These are phyloP conservation scores for Microctonus aethiopoides DNA, from an alignment of 2,888 invertebrate genomes.

Conservation along the genomic window DNA sequence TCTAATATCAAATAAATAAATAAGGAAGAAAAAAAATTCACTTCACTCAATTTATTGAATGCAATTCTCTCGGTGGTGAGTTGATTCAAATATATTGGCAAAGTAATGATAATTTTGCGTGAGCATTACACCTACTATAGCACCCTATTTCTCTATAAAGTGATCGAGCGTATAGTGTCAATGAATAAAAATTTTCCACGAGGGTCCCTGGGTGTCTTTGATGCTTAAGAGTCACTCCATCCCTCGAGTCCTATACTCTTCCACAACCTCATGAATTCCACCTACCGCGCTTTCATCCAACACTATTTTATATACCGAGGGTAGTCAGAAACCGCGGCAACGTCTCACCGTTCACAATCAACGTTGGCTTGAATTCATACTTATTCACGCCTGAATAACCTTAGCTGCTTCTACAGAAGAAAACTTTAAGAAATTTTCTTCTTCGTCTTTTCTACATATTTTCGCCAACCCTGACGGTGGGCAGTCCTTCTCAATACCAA, in stretches of 20 bases:
- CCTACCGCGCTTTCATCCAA: slow-evolving; percentile 31
- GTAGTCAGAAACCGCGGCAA: slow-evolving; percentile 23
- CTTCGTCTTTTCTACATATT: slow-evolving; percentile 22
- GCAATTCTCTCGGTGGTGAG: not conserved
- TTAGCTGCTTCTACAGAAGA: slow-evolving; percentile 33
- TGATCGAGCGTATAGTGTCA: slow-evolving; percentile 62
- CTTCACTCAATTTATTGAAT: too few species aligned
- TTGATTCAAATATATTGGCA: not conserved
- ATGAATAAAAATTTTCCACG: slow-evolving; percentile 65
- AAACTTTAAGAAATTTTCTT: slow-evolving; percentile 37
- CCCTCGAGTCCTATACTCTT: slow-evolving; percentile 17
- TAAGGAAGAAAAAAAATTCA: slow-evolving; percentile 6
- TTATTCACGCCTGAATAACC: slow-evolving; percentile 63
- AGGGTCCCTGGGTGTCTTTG: slow-evolving; percentile 56
- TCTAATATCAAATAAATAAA: not conserved
- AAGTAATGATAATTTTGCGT: slow-evolving; percentile 26
- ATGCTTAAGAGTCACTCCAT: slow-evolving; percentile 57
- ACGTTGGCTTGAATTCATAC: slow-evolving; percentile 59
- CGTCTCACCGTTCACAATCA: slow-evolving; percentile 58
- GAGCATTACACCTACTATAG: slow-evolving; percentile 21
- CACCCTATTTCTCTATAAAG: slow-evolving; percentile 42
- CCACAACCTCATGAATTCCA: slow-evolving; percentile 7
- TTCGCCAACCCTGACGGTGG: slow-evolving; percentile 20
- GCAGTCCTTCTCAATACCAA: slow-evolving; percentile 15
- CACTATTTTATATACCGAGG: slow-evolving; percentile 52